Base-by-base conservation (phyloP, 2,888 invertebrate genomes). In the Dusona sp. region DNA sequence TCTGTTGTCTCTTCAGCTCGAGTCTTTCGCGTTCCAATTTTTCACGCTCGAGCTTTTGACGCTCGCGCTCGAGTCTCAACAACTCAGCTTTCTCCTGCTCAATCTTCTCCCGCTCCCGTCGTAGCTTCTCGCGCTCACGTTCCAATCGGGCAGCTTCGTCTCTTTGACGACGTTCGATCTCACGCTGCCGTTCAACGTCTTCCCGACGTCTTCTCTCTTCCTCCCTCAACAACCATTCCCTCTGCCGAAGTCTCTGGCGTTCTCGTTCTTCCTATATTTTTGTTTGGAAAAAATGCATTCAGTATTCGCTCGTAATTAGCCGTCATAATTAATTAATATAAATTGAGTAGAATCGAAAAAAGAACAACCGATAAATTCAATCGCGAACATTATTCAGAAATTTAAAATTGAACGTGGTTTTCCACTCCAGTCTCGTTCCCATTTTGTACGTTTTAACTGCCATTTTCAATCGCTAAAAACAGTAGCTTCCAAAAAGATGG, bases 51-150 rank as follows among this genome's bases (percentile, higher is more conserved):
- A 96, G 90, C 72, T 97, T 96, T 92, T 98, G 98, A 73, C 98
- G 96, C 93, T 98, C 98, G 22, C 98, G 96, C 93, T 98, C 98
- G 88, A 98, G 94, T 77, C 97, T 96, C 89, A 98, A 95, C 36
- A 98, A 94, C 92, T 98, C 98, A 22, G 97, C 97, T 94, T 98
- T 98, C 92, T 98, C 98, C 3, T 97, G 96, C 92, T 99, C 99
- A 79, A 98, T 96, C 89, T 97, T 96, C 91, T 98, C 98, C 33
- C 98, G 96, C 94, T 99, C 99, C 19, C 97, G 95, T 68, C 97
- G 96, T 87, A 98, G 94, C 91, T 97, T 97, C 91, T 98, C 97
- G 38, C 98, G 95, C 93, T 98, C 98, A 74, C 97, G 95, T 85
- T 97, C 97, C 77, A 98, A 95, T 77, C 98, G 96, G 67, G 97